Evolutionary conservation across 1,140 invertebrate species (phyloP), one percentile per base, ranked within the genome.

Genomic region (Drosophila ogumai): DNA sequence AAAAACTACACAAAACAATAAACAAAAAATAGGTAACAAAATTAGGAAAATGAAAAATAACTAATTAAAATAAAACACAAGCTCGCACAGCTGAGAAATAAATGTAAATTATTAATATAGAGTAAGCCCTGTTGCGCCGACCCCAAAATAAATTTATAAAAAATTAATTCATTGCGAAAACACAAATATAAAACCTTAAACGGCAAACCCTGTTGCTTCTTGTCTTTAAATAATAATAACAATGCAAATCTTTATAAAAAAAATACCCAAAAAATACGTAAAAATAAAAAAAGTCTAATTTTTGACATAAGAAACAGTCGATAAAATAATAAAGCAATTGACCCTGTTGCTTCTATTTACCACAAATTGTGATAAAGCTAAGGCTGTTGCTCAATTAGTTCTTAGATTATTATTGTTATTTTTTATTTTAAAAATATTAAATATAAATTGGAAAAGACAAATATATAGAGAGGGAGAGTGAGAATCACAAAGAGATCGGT

Each of bases 281-380:
- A 8, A 8, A 0, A 5, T 8, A 3, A 36, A 54, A 0, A 9
- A n/a, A 0, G n/a, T 15, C 0, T 5, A n/a, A 0, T 15, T 19
- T 15, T 6, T 36, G 0, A 9, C 17, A 22, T 47, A 9, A 1
- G 0, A 5, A 34, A 34, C n/a, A 10, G 6, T 36, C 2, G 22
- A 6, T 7, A 15, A n/a, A 36, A 46, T 22, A 47, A 22, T n/a
- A 6, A 31, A 55, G 9, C 8, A 6, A 19, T 13, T 17, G 54
- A 47, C 68, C 65, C 65, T 75, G 68, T 75, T 75, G 68, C 57
- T 75, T 75, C 40, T 36, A 54, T 22, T 54, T 36, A 54, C 17
- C 36, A 54, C 13, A 52, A 36, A 40, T 36, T 54, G 32, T 15
- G 9, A 36, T 36, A 32, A 32, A 28, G 9, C 13, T 43, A 28